Evolutionary conservation across 1,140 invertebrate genomes (phyloP).

Genomic region (Glossosoma conforme): DNA sequence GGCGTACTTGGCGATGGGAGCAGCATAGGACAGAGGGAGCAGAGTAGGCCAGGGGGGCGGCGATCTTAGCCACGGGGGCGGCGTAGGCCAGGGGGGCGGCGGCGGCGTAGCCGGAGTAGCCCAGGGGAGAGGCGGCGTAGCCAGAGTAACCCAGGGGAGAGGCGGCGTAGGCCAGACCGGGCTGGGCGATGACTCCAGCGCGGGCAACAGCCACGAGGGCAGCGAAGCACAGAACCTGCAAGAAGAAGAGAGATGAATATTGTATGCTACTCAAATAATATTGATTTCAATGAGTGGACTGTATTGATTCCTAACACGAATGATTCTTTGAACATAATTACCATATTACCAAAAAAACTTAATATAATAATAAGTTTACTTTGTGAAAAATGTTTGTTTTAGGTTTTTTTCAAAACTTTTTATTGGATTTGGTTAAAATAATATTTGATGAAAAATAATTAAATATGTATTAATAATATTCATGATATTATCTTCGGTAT

Average conservation of each 20-base stretch:
- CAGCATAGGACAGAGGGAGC: conserved; percentile 29
- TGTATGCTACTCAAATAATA: not conserved
- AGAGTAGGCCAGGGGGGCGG: conserved; percentile 34
- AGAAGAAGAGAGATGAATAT: conserved; percentile 15
- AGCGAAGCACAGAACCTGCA: conserved; percentile 45
- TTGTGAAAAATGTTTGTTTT: not conserved
- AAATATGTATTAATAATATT: no score
- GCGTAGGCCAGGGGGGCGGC: conserved; percentile 28
- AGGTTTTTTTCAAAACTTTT: not conserved
- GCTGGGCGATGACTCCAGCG: conserved; percentile 37
- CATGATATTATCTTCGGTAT: no score
- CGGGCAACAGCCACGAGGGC: conserved; percentile 41
- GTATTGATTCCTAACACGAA: not conserved
- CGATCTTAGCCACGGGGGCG: conserved; percentile 32
- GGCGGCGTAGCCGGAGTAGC: conserved; percentile 20
- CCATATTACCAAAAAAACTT: not conserved
- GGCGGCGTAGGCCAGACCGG: conserved; percentile 20
- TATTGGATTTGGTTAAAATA: no score
- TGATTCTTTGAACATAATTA: not conserved
- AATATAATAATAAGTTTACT: not conserved
- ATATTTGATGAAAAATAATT: no score
- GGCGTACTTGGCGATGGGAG: not conserved
- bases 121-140: conserved; percentile 22
- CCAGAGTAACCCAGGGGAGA: conserved; percentile 17
- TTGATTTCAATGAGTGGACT: not conserved